Conservation (phyloP, 2,113 vertebrate genomes). For the Neomonachus schauinslandi region DNA sequence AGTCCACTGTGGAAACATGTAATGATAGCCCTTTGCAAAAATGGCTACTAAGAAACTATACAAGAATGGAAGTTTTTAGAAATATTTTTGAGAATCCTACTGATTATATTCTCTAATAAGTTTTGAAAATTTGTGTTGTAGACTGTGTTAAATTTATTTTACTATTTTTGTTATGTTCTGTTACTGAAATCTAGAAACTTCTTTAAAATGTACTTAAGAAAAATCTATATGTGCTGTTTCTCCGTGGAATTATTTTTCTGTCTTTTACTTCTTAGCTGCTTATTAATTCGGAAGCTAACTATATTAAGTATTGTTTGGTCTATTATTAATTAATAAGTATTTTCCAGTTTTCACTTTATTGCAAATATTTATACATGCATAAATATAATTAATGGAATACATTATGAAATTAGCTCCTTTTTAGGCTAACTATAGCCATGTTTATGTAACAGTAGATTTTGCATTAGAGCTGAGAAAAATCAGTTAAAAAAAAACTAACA, state of each 20-base stretch:
- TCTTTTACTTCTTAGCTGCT: neutral
- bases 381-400: neutral
- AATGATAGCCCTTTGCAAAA: conserved; percentile 88
- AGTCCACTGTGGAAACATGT: conserved; percentile 94
- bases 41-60: conserved; percentile 93
- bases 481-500: neutral
- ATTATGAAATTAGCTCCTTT: neutral
- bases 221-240: neutral
- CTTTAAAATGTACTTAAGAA: neutral
- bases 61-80: conserved; percentile 91
- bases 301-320: neutral
- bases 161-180: neutral
- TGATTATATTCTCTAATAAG: conserved; percentile 92
- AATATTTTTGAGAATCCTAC: conserved; percentile 93
- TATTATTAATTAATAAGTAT: neutral
- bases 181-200: conserved; percentile 39
- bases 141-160: neutral
- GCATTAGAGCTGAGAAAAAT: neutral
- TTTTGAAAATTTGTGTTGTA: conserved; percentile 80
- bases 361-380: neutral
- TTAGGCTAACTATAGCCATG: neutral
- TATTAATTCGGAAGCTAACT: neutral
- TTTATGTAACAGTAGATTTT: neutral
- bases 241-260: neutral
- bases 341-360: neutral